These are phyloP conservation scores for Caenorhabditis tropicalis DNA, from an alignment of 1,140 invertebrate species.

Conservation along the genomic window DNA sequence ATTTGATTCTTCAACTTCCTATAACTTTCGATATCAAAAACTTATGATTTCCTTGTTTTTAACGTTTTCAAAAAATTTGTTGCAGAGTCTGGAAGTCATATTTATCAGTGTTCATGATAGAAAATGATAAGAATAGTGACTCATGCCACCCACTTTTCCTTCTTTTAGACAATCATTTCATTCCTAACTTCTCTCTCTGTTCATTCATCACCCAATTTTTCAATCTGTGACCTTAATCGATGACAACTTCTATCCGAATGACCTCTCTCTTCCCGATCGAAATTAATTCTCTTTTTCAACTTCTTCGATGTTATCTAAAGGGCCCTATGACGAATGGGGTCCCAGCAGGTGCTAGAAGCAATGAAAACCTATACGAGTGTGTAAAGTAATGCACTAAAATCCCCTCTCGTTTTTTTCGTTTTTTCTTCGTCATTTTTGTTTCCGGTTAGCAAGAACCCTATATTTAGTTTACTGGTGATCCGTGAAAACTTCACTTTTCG, in stretches of 20 bases:
- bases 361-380: slow-evolving; percentile 13
- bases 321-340: no score
- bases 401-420: neutral
- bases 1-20: neutral
- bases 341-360: neutral
- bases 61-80: no score
- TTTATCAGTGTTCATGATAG: no score
- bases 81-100: no score
- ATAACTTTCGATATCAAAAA: neutral
- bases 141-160: neutral
- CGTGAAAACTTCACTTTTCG: no score
- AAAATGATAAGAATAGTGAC: no score
- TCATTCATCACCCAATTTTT: neutral
- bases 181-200: neutral
- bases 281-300: neutral
- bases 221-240: slow-evolving; percentile 40
- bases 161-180: neutral
- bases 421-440: neutral
- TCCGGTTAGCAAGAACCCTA: neutral
- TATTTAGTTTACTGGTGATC: no score
- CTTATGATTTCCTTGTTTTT: no score
- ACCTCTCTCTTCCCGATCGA: neutral
- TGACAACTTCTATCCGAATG: neutral
- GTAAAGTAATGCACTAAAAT: slow-evolving; percentile 39
- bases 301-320: slow-evolving; percentile 3